Evolutionary conservation across 2,113 vertebrate genomes (phyloP).

Genomic region (Cromileptes altivelis): DNA sequence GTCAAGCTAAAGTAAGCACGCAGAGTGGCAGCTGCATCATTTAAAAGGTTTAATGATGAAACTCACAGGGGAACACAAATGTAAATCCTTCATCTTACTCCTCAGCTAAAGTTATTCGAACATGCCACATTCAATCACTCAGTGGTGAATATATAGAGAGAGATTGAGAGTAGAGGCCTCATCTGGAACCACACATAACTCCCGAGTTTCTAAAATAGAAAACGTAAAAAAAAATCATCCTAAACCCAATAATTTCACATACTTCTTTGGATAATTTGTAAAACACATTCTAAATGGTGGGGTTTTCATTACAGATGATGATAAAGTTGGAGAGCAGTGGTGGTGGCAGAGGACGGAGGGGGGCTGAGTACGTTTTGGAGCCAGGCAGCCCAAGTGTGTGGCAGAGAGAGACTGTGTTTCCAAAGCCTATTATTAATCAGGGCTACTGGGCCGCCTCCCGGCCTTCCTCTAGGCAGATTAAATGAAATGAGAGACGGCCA

Average conservation of each 20-base stretch:
- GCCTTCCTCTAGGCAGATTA: constrained; percentile 83
- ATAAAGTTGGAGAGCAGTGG: constrained; percentile 56
- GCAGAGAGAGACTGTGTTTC: constrained; percentile 72
- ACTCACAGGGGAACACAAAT: constrained; percentile 7
- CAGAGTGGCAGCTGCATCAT: constrained; percentile 23
- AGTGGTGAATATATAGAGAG: constrained; percentile 2
- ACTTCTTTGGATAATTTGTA: constrained; percentile 68
- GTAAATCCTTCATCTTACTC: constrained; percentile 39
- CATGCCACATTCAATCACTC: constrained; percentile 55
- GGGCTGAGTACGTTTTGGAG: constrained; percentile 57
- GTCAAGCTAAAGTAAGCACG: not conserved
- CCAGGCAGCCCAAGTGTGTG: constrained; percentile 68
- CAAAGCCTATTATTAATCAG: constrained; percentile 85
- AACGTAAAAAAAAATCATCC: not conserved
- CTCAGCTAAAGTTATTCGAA: constrained; percentile 47
- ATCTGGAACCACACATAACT: constrained; percentile 26
- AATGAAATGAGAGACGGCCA: constrained; percentile 84
- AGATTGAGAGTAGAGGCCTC: constrained; percentile 7
- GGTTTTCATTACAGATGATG: constrained; percentile 70
- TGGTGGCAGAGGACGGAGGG: constrained; percentile 42
- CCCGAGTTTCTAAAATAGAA: constrained; percentile 29
- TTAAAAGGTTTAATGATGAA: constrained; percentile 13
- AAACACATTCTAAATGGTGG: constrained; percentile 73
- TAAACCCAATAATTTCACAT: constrained; percentile 49
- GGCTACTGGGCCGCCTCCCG: constrained; percentile 77